Percentiles rank a stretch among this genome's conserved stretches.
phyloP scores from a whole-genome alignment of 2,113 vertebrate species.

The Microcebus griseorufus region DNA sequence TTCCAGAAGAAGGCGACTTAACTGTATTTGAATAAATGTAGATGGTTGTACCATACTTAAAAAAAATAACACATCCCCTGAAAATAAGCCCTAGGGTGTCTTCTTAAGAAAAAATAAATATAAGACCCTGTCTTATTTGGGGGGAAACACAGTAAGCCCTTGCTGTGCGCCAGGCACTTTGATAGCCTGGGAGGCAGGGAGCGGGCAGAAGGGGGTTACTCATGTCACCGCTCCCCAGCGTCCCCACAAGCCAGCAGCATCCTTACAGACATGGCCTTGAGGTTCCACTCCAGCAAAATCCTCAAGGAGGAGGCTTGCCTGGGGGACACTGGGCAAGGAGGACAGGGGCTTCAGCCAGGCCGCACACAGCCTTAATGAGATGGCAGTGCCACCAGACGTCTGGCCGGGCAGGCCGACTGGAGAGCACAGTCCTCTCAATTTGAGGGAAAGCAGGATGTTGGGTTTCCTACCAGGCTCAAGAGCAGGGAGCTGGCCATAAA shows the following conservation, averaged over 20 bases:
- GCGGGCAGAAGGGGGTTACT: not conserved
- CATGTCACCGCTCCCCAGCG: not conserved
- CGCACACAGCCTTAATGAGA: not conserved
- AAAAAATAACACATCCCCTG: too few relatives aligned
- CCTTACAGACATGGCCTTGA: not conserved
- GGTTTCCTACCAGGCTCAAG: constrained; percentile 50
- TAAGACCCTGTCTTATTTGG: too few relatives aligned
- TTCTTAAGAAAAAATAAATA: too few relatives aligned
- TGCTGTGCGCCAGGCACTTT: not conserved
- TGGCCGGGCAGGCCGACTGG: not conserved
- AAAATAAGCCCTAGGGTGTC: too few relatives aligned
- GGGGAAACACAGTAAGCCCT: not conserved
- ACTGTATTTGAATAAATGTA: too few relatives aligned
- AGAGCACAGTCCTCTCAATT: not conserved
- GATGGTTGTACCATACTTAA: too few relatives aligned
- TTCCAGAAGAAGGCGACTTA: too few relatives aligned
- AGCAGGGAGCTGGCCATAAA: constrained; percentile 68
- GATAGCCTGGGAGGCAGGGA: not conserved
- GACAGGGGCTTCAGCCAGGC: not conserved
- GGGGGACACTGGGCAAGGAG: not conserved
- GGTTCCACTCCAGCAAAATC: not conserved
- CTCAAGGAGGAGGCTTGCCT: not conserved
- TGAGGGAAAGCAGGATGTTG: constrained; percentile 47
- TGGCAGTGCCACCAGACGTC: not conserved
- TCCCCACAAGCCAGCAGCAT: not conserved